phyloP scores from a whole-genome alignment of 2,113 vertebrate species.

The Sceloporus tristichus region DNA sequence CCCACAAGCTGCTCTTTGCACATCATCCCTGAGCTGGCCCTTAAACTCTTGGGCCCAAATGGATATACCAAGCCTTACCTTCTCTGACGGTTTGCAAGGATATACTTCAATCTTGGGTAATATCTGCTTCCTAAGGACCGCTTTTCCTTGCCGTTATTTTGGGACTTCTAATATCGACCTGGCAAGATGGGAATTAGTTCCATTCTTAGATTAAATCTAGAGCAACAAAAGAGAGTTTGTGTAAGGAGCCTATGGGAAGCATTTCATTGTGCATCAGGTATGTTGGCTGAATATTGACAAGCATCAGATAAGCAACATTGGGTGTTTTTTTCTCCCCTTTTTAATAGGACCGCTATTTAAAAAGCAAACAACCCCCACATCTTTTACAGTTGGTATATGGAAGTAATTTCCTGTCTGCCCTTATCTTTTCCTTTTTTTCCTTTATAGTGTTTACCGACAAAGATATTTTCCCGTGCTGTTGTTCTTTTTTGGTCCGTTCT shows the following conservation, averaged over 20 bases:
- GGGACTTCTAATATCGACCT: background rate
- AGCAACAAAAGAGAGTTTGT: background rate
- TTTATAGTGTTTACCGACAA: background rate
- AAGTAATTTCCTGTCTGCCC: background rate
- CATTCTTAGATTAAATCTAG: background rate
- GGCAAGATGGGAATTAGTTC: background rate
- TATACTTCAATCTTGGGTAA: too few relatives aligned
- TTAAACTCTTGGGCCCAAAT: too few relatives aligned
- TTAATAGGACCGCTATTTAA: fast-evolving
- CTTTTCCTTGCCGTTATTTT: background rate
- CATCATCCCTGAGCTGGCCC: too few relatives aligned
- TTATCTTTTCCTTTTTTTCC: background rate
- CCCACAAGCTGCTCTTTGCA: too few relatives aligned
- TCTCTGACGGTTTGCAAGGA: background rate
- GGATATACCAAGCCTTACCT: too few relatives aligned
- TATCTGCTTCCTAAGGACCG: background rate
- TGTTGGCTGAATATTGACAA: background rate
- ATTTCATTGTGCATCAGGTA: background rate
- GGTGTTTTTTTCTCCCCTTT: background rate
- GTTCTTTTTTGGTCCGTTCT: background rate
- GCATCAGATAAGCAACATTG: background rate
- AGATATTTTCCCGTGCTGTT: background rate
- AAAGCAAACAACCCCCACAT: conserved; percentile 15
- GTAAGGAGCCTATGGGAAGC: background rate
- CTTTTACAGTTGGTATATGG: background rate